These are phyloP conservation scores for Fragum sueziense DNA, from an alignment of 2,888 invertebrate genomes.

Conservation along the genomic window DNA sequence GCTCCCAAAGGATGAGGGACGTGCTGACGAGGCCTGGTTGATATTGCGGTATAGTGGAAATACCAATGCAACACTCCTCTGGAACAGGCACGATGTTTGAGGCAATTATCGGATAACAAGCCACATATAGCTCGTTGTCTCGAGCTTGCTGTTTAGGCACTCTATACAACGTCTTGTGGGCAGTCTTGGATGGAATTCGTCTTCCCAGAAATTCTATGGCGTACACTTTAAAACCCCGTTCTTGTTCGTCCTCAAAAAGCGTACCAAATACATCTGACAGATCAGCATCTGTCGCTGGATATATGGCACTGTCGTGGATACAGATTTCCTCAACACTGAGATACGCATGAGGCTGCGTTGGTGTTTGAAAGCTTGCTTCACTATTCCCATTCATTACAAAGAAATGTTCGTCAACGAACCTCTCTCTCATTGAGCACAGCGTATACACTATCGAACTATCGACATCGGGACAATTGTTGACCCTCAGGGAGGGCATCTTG, in stretches of 20 bases:
- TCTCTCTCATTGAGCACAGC: not conserved
- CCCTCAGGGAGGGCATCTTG: not conserved
- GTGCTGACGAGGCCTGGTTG: conserved; percentile 9
- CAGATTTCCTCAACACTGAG: conserved; percentile 4
- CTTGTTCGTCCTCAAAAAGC: not conserved
- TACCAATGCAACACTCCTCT: conserved; percentile 2
- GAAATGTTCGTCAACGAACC: not conserved
- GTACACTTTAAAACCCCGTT: not conserved
- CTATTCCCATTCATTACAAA: not conserved
- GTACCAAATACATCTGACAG: not conserved
- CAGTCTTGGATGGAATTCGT: not conserved
- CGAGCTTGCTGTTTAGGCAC: not conserved
- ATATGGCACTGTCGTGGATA: not conserved
- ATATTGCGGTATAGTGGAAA: not conserved
- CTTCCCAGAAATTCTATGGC: conserved; percentile 8
- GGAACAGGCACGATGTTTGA: conserved; percentile 2
- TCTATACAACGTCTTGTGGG: not conserved
- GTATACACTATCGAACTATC: too few species aligned
- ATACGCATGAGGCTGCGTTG: not conserved
- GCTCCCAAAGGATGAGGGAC: conserved; percentile 2
- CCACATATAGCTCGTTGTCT: not conserved
- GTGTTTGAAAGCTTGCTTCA: too few species aligned
- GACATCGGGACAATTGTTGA: not conserved
- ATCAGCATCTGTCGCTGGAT: conserved; percentile 1
- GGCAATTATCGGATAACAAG: conserved; percentile 4